A percentile compares a stretch with the other conserved stretches of the same genome.
phyloP scores from a whole-genome alignment of 2,888 invertebrate species.

The Uropetala carovei region DNA sequence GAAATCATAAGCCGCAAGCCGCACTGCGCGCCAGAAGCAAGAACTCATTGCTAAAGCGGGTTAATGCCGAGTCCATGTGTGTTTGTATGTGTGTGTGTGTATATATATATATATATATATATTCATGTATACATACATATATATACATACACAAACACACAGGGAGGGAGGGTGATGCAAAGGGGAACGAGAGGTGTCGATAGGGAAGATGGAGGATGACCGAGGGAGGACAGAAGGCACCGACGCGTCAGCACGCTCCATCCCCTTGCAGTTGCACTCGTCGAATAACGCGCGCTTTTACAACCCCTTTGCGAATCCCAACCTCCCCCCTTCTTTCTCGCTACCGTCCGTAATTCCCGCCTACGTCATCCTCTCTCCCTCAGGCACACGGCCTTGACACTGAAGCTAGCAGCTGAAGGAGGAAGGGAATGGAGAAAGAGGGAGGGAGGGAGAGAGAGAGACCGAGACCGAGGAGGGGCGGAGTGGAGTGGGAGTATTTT shows the following conservation, averaged over 20 bases:
- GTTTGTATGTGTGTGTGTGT: too few species aligned
- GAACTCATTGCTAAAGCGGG: neutral
- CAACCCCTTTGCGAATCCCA: neutral
- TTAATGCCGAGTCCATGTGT: slow-evolving; percentile 12
- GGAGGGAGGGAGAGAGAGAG: neutral
- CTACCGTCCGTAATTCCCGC: slow-evolving; percentile 12
- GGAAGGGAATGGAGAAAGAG: neutral
- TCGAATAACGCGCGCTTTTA: neutral
- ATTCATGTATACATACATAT: too few species aligned
- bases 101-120: too few species aligned
- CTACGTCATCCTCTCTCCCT: slow-evolving; percentile 15
- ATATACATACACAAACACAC: too few species aligned
- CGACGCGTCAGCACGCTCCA: neutral
- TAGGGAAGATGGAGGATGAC: neutral
- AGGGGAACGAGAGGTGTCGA: neutral
- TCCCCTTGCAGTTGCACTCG: neutral
- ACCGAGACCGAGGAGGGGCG: neutral
- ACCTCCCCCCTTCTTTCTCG: neutral
- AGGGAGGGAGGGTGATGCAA: neutral
- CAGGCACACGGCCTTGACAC: slow-evolving; percentile 47
- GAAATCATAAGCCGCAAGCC: neutral
- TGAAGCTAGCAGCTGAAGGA: slow-evolving; percentile 18
- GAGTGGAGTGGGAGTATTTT: neutral
- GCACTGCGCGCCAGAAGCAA: neutral
- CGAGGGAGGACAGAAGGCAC: neutral